Base-by-base conservation (phyloP, 2,113 vertebrate genomes). In the Siniperca chuatsi region DNA sequence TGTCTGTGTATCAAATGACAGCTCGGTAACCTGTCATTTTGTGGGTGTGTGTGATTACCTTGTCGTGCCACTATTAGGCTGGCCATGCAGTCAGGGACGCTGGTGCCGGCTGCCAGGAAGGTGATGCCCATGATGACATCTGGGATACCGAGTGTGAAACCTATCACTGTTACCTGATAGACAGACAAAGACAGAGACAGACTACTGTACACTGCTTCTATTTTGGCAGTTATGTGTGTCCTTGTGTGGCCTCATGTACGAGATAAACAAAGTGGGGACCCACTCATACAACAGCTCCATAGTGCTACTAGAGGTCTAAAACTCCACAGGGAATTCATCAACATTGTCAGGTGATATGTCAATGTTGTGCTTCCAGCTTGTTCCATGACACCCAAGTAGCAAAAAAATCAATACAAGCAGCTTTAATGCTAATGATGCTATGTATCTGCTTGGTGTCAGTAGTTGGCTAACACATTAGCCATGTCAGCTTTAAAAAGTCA, bases 91-190 rank as follows among this genome's bases (percentile, higher is more conserved):
- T 99, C 98, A 0, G 98, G 98, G 87, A 99, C 98, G 0, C 98
- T 99, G 93, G 98, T 99, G 89, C 98, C 98, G 0, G 98, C 98
- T 58, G 98, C 98, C 94, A 99, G 90, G 94, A 99, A 99, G 6
- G 98, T 99, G 91, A 99, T 99, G 12, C 98, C 98, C 98, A 99
- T 99, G 92, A 99, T 99, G 90, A 99, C 98, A 1, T 99, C 98
- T 5, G 98, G 98, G 89, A 99, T 98, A 25, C 98, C 98, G 68
- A 99, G 95, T 0, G 98, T 99, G 91, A 97, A 99, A 57, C 98
- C 98, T n/a, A 99, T 98, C 82, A 99, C 96, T 1, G 98, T 99
- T 33, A 99, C 98, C 98, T 99, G 85, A 81, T 7, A 82, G 15
- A 77, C 20, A 80, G 16, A 79, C 20, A 62, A 3, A 72, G 6